Base-by-base conservation (phyloP, 2,797 vertebrate species). In the Catostomus latipinnis region DNA sequence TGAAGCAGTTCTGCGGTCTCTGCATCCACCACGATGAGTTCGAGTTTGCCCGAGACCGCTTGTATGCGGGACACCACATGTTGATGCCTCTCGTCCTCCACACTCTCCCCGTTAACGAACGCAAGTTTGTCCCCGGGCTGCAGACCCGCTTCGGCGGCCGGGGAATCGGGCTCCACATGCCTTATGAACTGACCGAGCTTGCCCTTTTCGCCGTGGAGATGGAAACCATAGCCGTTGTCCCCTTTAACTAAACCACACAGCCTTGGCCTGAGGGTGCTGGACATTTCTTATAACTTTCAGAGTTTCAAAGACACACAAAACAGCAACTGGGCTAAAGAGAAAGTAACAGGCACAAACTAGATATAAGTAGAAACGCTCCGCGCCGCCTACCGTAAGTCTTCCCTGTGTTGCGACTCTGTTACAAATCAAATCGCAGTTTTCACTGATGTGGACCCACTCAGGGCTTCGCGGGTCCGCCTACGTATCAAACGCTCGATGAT, bases 151-250 rank as follows among this genome's bases (percentile, higher is more conserved):
- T 82, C 90, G 79, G 97, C 95, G 0, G 98, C 96, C 1, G 97
- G 94, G 0, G 97, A 98, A 76, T 93, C 96, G 0, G 94, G 90
- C 90, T 99, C 98, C 85, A 99, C 98, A 6, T 97, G 82, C 4
- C 97, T 95, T 80, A 99, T 97, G 84, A 95, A 98, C 94, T 99
- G 98, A 1, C 98, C 97, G 52, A 91, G 91, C 80, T 96, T 97
- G 52, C 95, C 95, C 83, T 98, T 99, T 91, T 99, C 97, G 1
- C 97, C 96, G 90, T 99, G 97, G 86, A 99, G 93, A 90, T 99
- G 98, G 90, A 99, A 99, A 60, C 98, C 98, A 87, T 98, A 99
- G 22, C 98, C 98, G 85, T 93, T 95, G 57, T 94, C 93, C 4
- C 96, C 95, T 88, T 97, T 97, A 83, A 96, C 95, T 89, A 98